Conservation (phyloP, 2,797 vertebrate species). For the Sternarchorhynchus goeldii region DNA sequence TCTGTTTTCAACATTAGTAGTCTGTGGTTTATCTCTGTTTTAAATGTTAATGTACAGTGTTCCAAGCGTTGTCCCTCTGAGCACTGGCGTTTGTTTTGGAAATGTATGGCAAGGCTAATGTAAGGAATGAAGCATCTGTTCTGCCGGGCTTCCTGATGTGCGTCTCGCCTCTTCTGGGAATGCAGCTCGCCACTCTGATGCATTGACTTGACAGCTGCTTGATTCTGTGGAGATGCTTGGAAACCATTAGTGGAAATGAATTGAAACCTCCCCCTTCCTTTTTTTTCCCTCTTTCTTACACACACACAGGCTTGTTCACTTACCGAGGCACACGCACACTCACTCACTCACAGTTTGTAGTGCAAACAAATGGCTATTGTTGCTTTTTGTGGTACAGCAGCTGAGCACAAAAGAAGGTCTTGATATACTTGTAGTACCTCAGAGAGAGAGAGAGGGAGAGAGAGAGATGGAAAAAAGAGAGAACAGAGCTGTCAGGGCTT, state of each 20-base stretch:
- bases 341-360: conserved; percentile 75
- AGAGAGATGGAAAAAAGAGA: not conserved
- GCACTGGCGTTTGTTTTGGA: conserved; percentile 73
- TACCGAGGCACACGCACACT: conserved; percentile 19
- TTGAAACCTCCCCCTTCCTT: conserved; percentile 75
- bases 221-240: conserved; percentile 84
- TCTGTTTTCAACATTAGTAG: not conserved
- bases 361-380: conserved; percentile 80
- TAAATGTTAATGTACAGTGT: conserved; percentile 27
- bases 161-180: conserved; percentile 81
- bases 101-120: conserved; percentile 73
- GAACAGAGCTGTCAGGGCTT: conserved; percentile 56
- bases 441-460: conserved; percentile 21
- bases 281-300: not conserved
- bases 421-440: conserved; percentile 56
- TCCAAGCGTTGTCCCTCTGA: too few species aligned
- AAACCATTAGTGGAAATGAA: conserved; percentile 88
- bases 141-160: conserved; percentile 83
- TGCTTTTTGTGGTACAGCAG: conserved; percentile 69
- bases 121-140: conserved; percentile 81
- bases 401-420: conserved; percentile 58
- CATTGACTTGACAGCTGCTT: conserved; percentile 85
- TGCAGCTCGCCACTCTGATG: conserved; percentile 78
- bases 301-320: conserved; percentile 12
- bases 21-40: conserved; percentile 4